A percentile compares a stretch with the other conserved stretches of the same genome.
These are phyloP conservation scores for Pao palembangensis DNA, from an alignment of 2,113 vertebrate genomes.

Conservation along the genomic window DNA sequence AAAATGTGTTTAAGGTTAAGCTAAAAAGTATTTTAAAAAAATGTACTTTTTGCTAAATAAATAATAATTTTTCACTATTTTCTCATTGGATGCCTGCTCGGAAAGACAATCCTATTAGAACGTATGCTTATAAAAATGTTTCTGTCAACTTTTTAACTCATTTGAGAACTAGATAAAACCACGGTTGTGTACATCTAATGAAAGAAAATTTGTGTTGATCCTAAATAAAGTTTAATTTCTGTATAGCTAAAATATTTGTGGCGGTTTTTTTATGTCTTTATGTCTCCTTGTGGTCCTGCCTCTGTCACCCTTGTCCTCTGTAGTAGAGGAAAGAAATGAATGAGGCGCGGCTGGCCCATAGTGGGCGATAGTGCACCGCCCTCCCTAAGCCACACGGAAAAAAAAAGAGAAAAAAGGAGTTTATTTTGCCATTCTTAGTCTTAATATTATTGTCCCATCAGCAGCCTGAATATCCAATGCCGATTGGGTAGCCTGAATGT, in stretches of 20 bases:
- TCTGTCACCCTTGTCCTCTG: not conserved
- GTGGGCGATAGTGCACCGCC: too few species aligned
- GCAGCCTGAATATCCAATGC: too few species aligned
- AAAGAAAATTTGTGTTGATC: slow-evolving; percentile 59
- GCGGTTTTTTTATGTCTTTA: slow-evolving; percentile 16
- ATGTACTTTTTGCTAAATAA: too few species aligned
- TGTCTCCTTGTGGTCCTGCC: not conserved
- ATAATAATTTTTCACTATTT: too few species aligned
- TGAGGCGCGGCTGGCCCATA: too few species aligned
- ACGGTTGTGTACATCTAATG: slow-evolving; percentile 56
- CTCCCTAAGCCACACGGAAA: too few species aligned
- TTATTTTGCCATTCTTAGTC: too few species aligned
- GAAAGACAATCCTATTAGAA: not conserved
- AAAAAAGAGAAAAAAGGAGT: too few species aligned
- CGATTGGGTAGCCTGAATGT: too few species aligned
- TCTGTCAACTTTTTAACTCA: slow-evolving; percentile 43
- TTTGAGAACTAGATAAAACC: slow-evolving; percentile 23
- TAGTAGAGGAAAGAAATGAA: slow-evolving; percentile 7
- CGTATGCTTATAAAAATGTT: not conserved
- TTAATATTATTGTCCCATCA: too few species aligned
- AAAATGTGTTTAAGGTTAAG: too few species aligned
- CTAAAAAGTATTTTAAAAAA: too few species aligned
- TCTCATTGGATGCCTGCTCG: not conserved
- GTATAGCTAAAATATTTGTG: slow-evolving; percentile 42
- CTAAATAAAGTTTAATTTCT: slow-evolving; percentile 72